Evolutionary conservation across 2,797 vertebrate species (phyloP), one percentile per base, ranked within the genome.

Genomic region (Enteromius fasciolatus): DNA sequence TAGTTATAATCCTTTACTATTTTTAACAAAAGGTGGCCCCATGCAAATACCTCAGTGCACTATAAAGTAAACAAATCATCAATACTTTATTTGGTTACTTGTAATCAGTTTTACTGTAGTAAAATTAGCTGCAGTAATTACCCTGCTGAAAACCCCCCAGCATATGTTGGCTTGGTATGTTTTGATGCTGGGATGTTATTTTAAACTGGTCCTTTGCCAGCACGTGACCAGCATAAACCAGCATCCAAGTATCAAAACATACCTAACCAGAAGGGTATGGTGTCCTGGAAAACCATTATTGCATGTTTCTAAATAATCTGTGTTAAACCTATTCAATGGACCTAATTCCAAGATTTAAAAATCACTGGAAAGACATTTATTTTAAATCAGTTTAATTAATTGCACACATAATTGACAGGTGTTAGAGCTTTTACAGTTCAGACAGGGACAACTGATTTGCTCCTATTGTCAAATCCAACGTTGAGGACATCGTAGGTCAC

Each of bases 321-420:
- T 39, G 23, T 67, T 23, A 3, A 39, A 15, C 28, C 23, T 68
- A 20, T 68, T 18, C 23, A 80, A 46, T 14, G 12, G 15, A 31
- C 10, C 31, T 46, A 31, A 82, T 46, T 41, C 20, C 39, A 78
- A 23, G 28, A 39, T 63, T 73, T 73, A 59, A 33, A 75, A 91
- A 89, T 84, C 83, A 92, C 87, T 90, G 76, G 36, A 86, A 81
- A 57, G 81, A 90, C 91, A 83, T 83, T 92, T 84, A 92, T 85
- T 94, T 93, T 92, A 95, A 95, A 89, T 88, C 89, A 90, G 83
- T 95, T 95, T 95, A 94, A 94, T 95, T 93, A 93, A 94, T 94
- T 94, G 91, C 93, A 94, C 94, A 95, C 93, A 89, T 94, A 94
- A 94, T 93, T 94, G 93, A 95, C 94, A 95, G 89, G 91, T 92